Evolutionary conservation across 2,113 vertebrate species (phyloP).

Genomic region (Phyllopteryx taeniolatus): DNA sequence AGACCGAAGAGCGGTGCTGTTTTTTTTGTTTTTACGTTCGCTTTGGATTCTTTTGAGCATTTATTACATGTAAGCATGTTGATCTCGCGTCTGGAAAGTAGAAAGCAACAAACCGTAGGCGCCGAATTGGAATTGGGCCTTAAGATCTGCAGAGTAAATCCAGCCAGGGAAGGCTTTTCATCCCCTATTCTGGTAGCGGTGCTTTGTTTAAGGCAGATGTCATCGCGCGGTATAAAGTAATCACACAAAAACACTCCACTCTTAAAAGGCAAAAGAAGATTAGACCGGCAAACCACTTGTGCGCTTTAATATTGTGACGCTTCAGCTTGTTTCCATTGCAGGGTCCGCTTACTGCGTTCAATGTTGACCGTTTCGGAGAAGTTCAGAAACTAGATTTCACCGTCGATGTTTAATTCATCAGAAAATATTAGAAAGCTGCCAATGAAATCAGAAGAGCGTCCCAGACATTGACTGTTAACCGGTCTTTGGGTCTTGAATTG

Average conservation of each 20-base stretch:
- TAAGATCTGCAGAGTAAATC: not conserved
- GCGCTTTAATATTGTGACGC: constrained; percentile 42
- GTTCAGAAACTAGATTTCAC: not conserved
- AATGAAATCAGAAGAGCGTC: not conserved
- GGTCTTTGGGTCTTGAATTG: not conserved
- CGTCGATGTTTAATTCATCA: not conserved
- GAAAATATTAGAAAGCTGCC: not conserved
- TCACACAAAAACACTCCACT: not conserved
- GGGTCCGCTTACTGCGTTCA: constrained; percentile 3
- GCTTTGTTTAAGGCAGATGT: constrained; percentile 20
- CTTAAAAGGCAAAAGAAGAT: not conserved
- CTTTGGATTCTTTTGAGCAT: too few relatives aligned
- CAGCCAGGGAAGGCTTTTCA: constrained; percentile 23
- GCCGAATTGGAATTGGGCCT: not conserved
- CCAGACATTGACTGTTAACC: not conserved
- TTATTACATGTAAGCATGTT: too few relatives aligned
- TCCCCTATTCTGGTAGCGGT: constrained; percentile 10
- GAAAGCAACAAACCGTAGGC: not conserved
- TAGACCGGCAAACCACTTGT: not conserved
- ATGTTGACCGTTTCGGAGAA: constrained; percentile 5
- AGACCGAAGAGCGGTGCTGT: too few relatives aligned
- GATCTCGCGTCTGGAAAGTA: too few relatives aligned
- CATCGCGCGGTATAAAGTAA: not conserved
- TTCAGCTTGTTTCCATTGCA: constrained; percentile 31
- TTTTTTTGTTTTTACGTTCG: too few relatives aligned